Evolutionary conservation across 2,113 vertebrate genomes (phyloP), one percentile per base, ranked within the genome.

Genomic region (Tautogolabrus adspersus): DNA sequence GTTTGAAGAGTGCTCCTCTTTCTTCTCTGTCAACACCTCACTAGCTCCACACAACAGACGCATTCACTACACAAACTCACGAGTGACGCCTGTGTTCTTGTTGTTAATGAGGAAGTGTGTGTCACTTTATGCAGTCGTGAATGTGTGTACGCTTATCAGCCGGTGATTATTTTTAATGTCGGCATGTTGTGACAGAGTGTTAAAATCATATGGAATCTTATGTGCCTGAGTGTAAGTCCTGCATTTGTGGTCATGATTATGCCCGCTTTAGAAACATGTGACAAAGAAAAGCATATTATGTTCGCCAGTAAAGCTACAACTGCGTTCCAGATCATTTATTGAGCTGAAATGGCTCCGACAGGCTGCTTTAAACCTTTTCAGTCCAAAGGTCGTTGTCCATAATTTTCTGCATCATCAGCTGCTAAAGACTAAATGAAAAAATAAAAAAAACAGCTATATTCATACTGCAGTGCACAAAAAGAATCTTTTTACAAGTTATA

Each of bases 11-110:
- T 68, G 80, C 87, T 92, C 90, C 92, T 90, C 92, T 93, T 93
- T 92, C 89, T 88, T 89, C 79, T 93, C 92, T 86, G 84, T 93
- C 93, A 93, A 79, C 93, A 92, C 90, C 90, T 93, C 88, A 55
- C 87, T 82, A 75, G 82, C 79, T 67, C 86, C 65, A 88, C 84
- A 94, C 88, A 91, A 90, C 88, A 91, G 75, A 84, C 22, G 67
- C 84, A 92, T 93, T 92, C 89, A 90, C 85, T 56, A 66, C 72
- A 69, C 87, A 88, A 88, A 90, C 75, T 76, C 86, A 72, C 79
- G 62, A 22, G 60, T 40, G 75, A 88, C 54, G 85, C 74, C 83
- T 70, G 85, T 3, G 59, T 60, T 77, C 66, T 0, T 46, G 75
- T 77, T 63, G 85, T 79, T 84, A 84, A 86, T 72, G 86, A 86